These are phyloP conservation scores for Ditylenchus dipsaci DNA, from an alignment of 1,140 invertebrate genomes.

Conservation along the genomic window DNA sequence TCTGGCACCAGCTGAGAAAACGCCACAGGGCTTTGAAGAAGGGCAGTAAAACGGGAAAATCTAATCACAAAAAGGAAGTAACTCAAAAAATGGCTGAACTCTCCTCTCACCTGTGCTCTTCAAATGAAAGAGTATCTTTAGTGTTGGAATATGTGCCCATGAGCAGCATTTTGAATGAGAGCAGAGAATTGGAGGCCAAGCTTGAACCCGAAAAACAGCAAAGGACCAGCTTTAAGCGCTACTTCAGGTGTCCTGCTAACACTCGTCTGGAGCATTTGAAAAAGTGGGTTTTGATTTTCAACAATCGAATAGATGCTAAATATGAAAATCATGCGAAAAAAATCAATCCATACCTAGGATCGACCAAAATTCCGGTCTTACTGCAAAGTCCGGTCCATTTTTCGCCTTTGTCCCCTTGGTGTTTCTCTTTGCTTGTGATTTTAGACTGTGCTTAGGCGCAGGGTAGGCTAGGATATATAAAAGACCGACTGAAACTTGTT, in stretches of 20 bases:
- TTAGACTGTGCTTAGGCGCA: too few species aligned
- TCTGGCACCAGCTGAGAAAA: constrained; percentile 12
- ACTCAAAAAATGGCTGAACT: constrained; percentile 11
- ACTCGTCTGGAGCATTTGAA: constrained; percentile 17
- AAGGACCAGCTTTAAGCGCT: constrained; percentile 12
- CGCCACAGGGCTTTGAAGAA: background rate
- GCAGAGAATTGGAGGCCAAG: background rate
- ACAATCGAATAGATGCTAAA: background rate
- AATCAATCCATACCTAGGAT: too few species aligned
- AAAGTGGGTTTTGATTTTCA: background rate
- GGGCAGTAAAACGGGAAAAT: constrained; percentile 1
- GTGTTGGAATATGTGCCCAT: constrained; percentile 25
- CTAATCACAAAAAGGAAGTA: constrained; percentile 3
- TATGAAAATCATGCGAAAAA: too few species aligned
- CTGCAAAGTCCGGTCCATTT: too few species aligned
- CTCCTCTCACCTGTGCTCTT: constrained; percentile 15
- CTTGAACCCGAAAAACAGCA: background rate
- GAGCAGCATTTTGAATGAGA: constrained; percentile 3
- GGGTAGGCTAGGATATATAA: too few species aligned
- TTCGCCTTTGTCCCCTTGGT: too few species aligned
- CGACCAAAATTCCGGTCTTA: too few species aligned
- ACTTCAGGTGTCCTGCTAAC: constrained; percentile 14
- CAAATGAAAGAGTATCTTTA: constrained; percentile 21
- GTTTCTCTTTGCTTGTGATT: too few species aligned
- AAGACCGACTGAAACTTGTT: too few species aligned